Evolutionary conservation across 2,888 invertebrate genomes (phyloP).

Genomic region (Drosophila prostipennis): DNA sequence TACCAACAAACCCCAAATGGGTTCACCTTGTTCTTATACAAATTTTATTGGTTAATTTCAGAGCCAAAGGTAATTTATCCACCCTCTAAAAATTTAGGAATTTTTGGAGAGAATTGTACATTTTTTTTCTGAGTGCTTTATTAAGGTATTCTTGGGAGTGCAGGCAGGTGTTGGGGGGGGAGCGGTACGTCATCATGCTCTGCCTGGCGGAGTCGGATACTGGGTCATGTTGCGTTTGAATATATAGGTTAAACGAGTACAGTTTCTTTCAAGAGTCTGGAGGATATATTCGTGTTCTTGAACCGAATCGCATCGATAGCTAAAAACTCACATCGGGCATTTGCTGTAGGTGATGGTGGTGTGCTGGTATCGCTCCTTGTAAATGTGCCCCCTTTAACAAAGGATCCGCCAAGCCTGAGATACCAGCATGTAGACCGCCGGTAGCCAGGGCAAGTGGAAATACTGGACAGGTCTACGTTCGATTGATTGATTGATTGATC

Average conservation of each 20-base stretch:
- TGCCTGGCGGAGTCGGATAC: slow-evolving; percentile 18
- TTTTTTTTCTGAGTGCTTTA: slow-evolving; percentile 4
- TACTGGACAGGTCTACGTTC: slow-evolving; percentile 84
- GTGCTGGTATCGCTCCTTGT: slow-evolving; percentile 84
- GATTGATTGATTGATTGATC: slow-evolving; percentile 31
- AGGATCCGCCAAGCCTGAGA: slow-evolving; percentile 85
- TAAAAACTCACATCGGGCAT: slow-evolving; percentile 85
- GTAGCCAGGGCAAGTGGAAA: slow-evolving; percentile 85
- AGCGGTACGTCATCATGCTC: slow-evolving; percentile 26
- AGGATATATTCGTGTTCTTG: slow-evolving; percentile 26
- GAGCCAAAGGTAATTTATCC: no score
- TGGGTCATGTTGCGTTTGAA: slow-evolving; percentile 22
- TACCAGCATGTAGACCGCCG: slow-evolving; percentile 85
- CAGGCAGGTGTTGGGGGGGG: slow-evolving; percentile 17
- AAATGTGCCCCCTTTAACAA: slow-evolving; percentile 85
- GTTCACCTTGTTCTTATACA: no score
- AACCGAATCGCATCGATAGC: slow-evolving; percentile 39
- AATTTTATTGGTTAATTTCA: no score
- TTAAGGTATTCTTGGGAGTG: background rate
- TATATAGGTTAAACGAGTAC: slow-evolving; percentile 28
- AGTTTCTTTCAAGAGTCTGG: slow-evolving; percentile 33
- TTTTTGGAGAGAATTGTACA: no score
- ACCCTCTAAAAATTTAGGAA: no score
- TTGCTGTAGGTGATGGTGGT: slow-evolving; percentile 85
- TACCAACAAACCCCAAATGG: no score